Evolutionary conservation across 2,888 invertebrate genomes (phyloP), one percentile per base, ranked within the genome.

Genomic region (Cephonodes hylas): DNA sequence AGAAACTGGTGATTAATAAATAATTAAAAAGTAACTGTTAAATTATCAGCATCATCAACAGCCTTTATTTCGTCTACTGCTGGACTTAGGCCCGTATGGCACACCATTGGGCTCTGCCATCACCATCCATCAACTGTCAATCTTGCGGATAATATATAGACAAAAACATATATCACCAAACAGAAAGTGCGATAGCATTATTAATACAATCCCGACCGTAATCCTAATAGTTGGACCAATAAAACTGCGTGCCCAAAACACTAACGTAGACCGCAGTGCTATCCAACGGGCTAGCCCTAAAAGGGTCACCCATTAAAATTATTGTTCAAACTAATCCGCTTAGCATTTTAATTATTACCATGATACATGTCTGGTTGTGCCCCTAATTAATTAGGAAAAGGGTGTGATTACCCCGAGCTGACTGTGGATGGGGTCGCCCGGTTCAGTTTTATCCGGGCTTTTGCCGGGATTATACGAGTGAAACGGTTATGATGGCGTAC

Each of bases 311-410:
- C 77, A 81, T 80, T 81, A 77, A 81, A 84, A 85, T 84, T 81
- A 84, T 83, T 76, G 79, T 81, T 44, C 76, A 77, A 80, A 84
- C 68, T 77, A 80, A 81, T 77, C 83, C 77, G 75, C 80, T 81
- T 80, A 78, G 72, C 75, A 73, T 73, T 78, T 77, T 80, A 81
- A 83, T 83, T 81, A 84, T 77, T 76, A 76, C 65, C 64, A 63
- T 58, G 67, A 64, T 67, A 68, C 66, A 68, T 67, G 64, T 70
- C 67, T 72, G 76, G 80, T 78, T 80, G 82, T 77, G 83, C 85
- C 88, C 88, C 83, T 84, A 85, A 89, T 89, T 89, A 88, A 89
- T 89, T 87, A 86, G 77, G 74, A 75, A 79, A 80, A 75, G 82
- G 83, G 78, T 74, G 79, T 82, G 81, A 86, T 63, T 63, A 63